A percentile compares a stretch with the other conserved stretches of the same genome.
phyloP scores from a whole-genome alignment of 2,113 vertebrate genomes.

The Stegastes partitus region DNA sequence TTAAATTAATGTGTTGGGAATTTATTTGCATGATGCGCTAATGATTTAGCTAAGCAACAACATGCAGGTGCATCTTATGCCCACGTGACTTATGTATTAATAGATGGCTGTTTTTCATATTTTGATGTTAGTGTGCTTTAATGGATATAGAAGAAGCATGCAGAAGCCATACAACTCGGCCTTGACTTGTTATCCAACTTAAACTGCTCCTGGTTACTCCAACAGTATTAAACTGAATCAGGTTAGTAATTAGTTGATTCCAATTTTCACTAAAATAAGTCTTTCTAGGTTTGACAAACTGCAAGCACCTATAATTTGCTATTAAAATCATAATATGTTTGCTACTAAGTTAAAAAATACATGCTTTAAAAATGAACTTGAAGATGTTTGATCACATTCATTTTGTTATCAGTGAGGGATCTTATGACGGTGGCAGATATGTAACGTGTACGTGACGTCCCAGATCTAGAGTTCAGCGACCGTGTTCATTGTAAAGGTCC shows the following conservation, averaged over 20 bases:
- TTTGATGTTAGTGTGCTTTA: constrained; percentile 56
- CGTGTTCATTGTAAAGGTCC: constrained; percentile 51
- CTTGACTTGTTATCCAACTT: constrained; percentile 47
- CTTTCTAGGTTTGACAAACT: constrained; percentile 87
- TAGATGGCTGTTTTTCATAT: constrained; percentile 33
- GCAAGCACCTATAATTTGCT: constrained; percentile 86
- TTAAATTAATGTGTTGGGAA: constrained; percentile 31
- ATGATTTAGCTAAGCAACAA: constrained; percentile 26
- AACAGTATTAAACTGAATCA: constrained; percentile 26
- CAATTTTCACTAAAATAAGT: constrained; percentile 53
- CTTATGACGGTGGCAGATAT: constrained; percentile 44
- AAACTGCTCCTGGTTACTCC: constrained; percentile 27
- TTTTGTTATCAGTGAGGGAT: constrained; percentile 56
- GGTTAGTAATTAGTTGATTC: constrained; percentile 53
- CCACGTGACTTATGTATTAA: constrained; percentile 40
- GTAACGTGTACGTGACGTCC: constrained; percentile 30
- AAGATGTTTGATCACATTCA: constrained; percentile 71
- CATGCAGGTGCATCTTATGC: constrained; percentile 59
- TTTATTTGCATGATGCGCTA: constrained; percentile 7
- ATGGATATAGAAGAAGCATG: constrained; percentile 74
- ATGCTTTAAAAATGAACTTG: constrained; percentile 88
- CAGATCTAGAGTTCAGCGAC: constrained; percentile 53
- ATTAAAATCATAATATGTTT: constrained; percentile 82
- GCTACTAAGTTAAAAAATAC: constrained; percentile 74
- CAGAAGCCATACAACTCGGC: constrained; percentile 58